Base-by-base conservation (phyloP, 2,113 vertebrate genomes). In the Sphaerodactylus townsendi region DNA sequence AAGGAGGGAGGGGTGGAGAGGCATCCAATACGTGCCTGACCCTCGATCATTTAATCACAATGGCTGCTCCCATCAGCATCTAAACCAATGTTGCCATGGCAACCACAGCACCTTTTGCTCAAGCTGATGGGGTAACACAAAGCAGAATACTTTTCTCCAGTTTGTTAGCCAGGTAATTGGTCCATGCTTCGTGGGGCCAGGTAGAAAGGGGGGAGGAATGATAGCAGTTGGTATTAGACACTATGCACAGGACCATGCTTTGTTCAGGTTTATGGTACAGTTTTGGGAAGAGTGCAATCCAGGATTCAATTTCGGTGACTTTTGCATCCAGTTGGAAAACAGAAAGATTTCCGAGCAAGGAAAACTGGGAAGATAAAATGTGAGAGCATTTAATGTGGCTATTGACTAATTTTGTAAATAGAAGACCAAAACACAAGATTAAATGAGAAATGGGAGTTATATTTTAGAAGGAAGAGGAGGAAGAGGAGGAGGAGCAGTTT, bases 101-200 rank as follows among this genome's bases (percentile, higher is more conserved):
- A 95, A 92, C 90, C 59, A 5, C 0, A 0, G 69, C 7, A 68
- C 77, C 87, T 89, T 48, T 64, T 77, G 85, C 85, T 41, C 66
- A 1, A 35, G 65, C 72, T 81, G 85, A 33, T 77, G 17, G 84
- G 72, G 35, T 7, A 79, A 81, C 86, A 83, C 7, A 1, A 59
- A 66, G 87, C 89, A 48, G 64, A 84, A 74, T 59, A 5, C 90
- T 90, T 33, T 68, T 89, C 92, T 93, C 89, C 84, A 86, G 78
- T 87, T 85, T 90, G 92, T 93, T 92, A 90, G 90, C 86, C 50
- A 85, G 85, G 90, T 94, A 94, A 95, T 94, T 94, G 92, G 56
- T 92, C 86, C 86, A 35, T 87, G 88, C 87, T 80, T 84, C 6
- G 39, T 77, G 30, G 84, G 81, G 87, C 82, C 89, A 91, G 79